phyloP scores from a whole-genome alignment of 2,113 vertebrate species.

The Nettapus auritus region DNA sequence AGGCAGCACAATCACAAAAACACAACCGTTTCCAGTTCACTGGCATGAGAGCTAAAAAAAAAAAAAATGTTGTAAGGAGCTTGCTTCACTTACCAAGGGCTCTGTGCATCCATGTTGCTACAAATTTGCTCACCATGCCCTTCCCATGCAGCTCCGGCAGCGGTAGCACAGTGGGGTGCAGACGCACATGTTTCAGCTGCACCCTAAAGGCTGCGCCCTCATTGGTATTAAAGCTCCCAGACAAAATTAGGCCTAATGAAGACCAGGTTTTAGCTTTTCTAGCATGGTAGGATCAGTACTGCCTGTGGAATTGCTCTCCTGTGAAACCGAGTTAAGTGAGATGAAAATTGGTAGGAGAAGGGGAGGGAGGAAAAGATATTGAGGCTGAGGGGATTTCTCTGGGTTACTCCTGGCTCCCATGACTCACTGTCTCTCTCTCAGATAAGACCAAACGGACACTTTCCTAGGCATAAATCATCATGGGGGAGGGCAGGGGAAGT shows the following conservation, averaged over 20 bases:
- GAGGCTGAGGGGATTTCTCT: not conserved
- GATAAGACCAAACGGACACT: not conserved
- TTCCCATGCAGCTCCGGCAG: not conserved
- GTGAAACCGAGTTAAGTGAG: not conserved
- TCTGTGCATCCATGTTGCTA: not conserved
- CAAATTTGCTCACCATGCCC: not conserved
- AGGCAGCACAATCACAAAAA: not conserved
- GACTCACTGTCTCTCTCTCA: not conserved
- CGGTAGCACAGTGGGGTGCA: not conserved
- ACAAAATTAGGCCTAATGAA: not conserved
- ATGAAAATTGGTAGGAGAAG: not conserved
- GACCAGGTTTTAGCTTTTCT: not conserved
- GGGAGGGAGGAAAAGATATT: not conserved
- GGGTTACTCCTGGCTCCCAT: not conserved
- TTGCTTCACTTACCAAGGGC: not conserved
- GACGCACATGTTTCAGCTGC: not conserved
- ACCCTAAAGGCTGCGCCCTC: not conserved
- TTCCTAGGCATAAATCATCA: not conserved
- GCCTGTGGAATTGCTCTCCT: not conserved
- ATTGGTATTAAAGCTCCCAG: rapidly evolving
- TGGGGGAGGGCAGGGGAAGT: not conserved
- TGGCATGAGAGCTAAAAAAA: not conserved
- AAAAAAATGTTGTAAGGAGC: not conserved
- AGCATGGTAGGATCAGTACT: rapidly evolving
- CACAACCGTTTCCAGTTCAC: not conserved